A percentile compares a stretch with the other conserved stretches of the same genome.
Evolutionary conservation across 1,140 invertebrate genomes (phyloP).

Genomic region (Pogonus chalceus): DNA sequence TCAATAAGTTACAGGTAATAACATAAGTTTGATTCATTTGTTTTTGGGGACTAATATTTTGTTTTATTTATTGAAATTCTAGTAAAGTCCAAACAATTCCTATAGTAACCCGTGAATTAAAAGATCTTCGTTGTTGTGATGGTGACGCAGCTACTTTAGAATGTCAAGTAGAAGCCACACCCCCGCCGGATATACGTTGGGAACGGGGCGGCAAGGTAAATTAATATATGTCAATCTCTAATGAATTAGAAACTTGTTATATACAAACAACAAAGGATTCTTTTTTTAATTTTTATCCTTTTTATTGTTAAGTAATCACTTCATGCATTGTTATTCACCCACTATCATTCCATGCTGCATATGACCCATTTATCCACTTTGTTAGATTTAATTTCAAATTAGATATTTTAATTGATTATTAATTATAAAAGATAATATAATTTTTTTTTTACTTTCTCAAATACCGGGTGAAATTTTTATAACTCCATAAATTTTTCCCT

Average conservation of each 20-base stretch:
- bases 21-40: neutral
- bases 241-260: neutral
- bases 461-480: too few species aligned
- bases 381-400: too few species aligned
- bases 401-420: too few species aligned
- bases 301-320: too few species aligned
- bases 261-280: too few species aligned
- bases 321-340: too few species aligned
- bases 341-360: too few species aligned
- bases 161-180: conserved; percentile 57
- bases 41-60: neutral
- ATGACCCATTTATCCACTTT: too few species aligned
- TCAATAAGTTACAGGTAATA: conserved; percentile 35
- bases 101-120: conserved; percentile 53
- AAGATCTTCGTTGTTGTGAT: conserved; percentile 69
- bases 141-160: conserved; percentile 69
- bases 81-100: conserved; percentile 68
- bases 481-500: too few species aligned
- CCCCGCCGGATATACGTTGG: conserved; percentile 62
- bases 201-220: conserved; percentile 66
- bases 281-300: too few species aligned
- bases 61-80: conserved; percentile 19
- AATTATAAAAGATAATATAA: too few species aligned
- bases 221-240: conserved; percentile 1
- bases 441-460: too few species aligned